Percentiles rank a stretch among this genome's conserved stretches.
phyloP scores from a whole-genome alignment of 2,113 vertebrate species.

The Stegostoma tigrinum region DNA sequence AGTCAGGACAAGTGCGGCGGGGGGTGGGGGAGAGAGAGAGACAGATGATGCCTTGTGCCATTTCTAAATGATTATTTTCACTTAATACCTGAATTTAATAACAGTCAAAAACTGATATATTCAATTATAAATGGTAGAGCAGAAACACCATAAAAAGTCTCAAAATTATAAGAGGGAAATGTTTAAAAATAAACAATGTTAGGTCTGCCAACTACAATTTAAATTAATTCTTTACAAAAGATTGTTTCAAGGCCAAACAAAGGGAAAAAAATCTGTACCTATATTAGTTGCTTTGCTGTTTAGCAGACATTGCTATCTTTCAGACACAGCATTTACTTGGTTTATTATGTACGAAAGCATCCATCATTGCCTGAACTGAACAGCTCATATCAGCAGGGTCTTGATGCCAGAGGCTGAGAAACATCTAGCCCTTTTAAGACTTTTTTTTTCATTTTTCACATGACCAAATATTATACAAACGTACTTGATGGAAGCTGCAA shows the following conservation, averaged over 20 bases:
- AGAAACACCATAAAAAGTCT: too few species aligned
- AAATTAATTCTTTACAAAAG: constrained; percentile 46
- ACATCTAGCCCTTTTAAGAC: constrained; percentile 66
- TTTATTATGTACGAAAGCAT: constrained; percentile 58
- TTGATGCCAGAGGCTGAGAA: constrained; percentile 71
- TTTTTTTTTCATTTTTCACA: constrained; percentile 57
- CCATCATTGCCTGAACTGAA: constrained; percentile 58
- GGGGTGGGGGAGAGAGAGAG: too few species aligned
- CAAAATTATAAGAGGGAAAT: background rate
- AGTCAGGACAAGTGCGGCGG: background rate
- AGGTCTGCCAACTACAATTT: background rate
- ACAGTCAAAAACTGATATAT: background rate
- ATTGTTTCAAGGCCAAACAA: constrained; percentile 53
- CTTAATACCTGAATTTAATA: background rate
- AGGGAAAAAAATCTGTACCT: constrained; percentile 49
- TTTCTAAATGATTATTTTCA: background rate
- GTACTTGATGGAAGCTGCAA: constrained; percentile 58
- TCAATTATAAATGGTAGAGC: background rate
- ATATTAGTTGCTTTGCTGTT: constrained; percentile 50
- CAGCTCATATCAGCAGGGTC: constrained; percentile 55
- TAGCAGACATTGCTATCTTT: constrained; percentile 55
- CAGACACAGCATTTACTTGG: constrained; percentile 63
- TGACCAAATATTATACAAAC: constrained; percentile 60
- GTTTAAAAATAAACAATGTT: background rate
- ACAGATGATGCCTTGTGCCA: background rate